A percentile compares a stretch with the other conserved stretches of the same genome.
These are phyloP conservation scores for Salvelinus namaycush DNA, from an alignment of 2,113 vertebrate genomes.

Conservation along the genomic window DNA sequence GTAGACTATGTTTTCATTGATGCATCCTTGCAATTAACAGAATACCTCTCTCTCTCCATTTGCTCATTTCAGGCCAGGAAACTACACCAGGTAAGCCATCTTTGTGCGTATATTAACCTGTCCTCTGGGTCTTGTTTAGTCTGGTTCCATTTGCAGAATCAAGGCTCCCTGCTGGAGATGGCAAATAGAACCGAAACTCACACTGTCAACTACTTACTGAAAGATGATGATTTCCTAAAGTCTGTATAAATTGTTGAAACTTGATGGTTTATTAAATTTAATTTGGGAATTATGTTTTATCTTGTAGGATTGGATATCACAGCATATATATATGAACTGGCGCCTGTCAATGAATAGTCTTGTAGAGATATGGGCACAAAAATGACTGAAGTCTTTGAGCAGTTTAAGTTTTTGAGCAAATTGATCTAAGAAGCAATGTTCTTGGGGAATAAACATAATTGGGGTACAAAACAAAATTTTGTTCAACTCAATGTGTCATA, in stretches of 20 bases:
- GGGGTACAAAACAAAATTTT: not conserved
- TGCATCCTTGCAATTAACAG: slow-evolving; percentile 47
- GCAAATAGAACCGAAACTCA: no score
- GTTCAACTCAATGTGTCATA: not conserved
- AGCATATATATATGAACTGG: not conserved
- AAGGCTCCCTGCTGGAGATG: not conserved
- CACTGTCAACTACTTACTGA: not conserved
- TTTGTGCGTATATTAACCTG: not conserved
- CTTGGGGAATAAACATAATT: not conserved
- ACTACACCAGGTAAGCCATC: slow-evolving; percentile 65
- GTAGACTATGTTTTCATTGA: slow-evolving; percentile 55
- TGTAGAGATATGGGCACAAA: no score
- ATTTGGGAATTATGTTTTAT: not conserved
- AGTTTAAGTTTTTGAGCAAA: not conserved
- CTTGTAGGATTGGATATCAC: not conserved
- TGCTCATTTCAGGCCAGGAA: slow-evolving; percentile 37
- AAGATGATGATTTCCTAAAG: not conserved
- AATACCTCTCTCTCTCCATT: slow-evolving; percentile 30
- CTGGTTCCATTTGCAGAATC: no score
- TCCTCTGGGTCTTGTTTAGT: not conserved
- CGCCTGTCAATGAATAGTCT: not conserved
- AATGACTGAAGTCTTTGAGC: not conserved
- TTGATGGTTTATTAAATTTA: no score
- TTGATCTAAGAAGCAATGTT: not conserved
- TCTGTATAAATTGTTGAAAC: not conserved